phyloP scores from a whole-genome alignment of 2,888 invertebrate species.

The Desoria tigrina region DNA sequence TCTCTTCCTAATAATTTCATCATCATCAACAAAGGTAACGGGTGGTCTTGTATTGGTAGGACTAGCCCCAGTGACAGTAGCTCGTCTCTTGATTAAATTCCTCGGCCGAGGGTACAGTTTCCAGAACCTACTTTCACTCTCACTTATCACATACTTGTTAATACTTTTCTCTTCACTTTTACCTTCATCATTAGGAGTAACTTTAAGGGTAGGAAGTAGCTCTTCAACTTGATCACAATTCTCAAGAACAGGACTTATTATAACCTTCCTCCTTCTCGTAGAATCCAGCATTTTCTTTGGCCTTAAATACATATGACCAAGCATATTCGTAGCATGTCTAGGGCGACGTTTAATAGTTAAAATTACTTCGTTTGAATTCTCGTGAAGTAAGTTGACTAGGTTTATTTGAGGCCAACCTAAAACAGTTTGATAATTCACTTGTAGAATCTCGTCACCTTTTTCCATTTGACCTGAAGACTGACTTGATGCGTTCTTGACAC shows the following conservation, averaged over 20 bases:
- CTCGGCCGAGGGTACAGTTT: conserved; percentile 76
- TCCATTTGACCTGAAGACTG: conserved; percentile 90
- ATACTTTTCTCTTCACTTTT: too few species aligned
- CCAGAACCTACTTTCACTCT: too few species aligned
- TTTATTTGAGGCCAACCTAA: conserved; percentile 79
- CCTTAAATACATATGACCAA: conserved; percentile 68
- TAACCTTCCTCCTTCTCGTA: background rate
- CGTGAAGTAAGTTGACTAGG: conserved; percentile 71
- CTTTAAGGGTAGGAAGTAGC: background rate
- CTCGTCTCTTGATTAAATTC: conserved; percentile 74
- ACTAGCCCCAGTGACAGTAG: conserved; percentile 82
- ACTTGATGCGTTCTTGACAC: conserved; percentile 87
- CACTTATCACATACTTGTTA: too few species aligned
- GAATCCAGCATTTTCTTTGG: background rate
- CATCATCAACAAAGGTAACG: conserved; percentile 66
- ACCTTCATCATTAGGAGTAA: background rate
- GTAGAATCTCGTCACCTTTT: conserved; percentile 94
- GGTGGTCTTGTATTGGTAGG: conserved; percentile 67
- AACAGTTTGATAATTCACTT: conserved; percentile 70
- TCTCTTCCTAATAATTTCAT: conserved; percentile 6
- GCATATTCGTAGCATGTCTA: conserved; percentile 71
- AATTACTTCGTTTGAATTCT: conserved; percentile 77
- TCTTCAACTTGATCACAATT: too few species aligned
- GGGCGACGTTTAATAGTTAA: conserved; percentile 81
- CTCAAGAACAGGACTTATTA: background rate